Evolutionary conservation across 1,140 invertebrate genomes (phyloP).

Genomic region (Conus betulinus): DNA sequence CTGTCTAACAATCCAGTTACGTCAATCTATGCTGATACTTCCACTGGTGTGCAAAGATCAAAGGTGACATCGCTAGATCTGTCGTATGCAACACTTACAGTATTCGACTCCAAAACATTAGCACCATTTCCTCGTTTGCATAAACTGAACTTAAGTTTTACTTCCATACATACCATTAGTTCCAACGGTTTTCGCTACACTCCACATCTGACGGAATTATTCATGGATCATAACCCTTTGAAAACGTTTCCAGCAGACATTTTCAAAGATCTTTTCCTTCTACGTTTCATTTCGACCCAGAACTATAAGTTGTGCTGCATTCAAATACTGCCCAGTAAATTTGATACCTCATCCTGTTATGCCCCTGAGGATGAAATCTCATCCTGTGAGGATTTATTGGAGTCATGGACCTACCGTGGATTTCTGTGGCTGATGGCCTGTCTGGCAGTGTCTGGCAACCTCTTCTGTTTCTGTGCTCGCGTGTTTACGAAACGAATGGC

Average conservation of each 20-base stretch:
- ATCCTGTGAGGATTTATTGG: background rate
- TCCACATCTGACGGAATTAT: background rate
- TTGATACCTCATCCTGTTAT: background rate
- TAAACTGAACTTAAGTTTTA: background rate
- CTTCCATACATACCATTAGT: background rate
- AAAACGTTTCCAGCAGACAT: background rate
- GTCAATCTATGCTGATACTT: too few relatives aligned
- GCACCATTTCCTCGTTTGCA: background rate
- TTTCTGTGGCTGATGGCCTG: background rate
- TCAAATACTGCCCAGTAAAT: background rate
- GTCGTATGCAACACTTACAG: too few relatives aligned
- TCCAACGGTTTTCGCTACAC: background rate
- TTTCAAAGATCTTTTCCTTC: background rate
- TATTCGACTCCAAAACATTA: background rate
- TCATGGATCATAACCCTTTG: background rate
- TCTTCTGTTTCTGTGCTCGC: too few relatives aligned
- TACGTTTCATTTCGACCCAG: background rate
- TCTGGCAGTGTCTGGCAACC: too few relatives aligned
- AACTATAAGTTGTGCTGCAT: background rate
- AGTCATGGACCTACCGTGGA: background rate
- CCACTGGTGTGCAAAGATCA: too few relatives aligned
- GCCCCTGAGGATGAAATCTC: background rate
- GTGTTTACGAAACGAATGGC: too few relatives aligned
- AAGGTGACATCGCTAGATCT: too few relatives aligned
- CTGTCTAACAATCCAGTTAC: too few relatives aligned